These are phyloP conservation scores for Distichodus sexfasciatus DNA, from an alignment of 2,797 vertebrate species.

Conservation along the genomic window DNA sequence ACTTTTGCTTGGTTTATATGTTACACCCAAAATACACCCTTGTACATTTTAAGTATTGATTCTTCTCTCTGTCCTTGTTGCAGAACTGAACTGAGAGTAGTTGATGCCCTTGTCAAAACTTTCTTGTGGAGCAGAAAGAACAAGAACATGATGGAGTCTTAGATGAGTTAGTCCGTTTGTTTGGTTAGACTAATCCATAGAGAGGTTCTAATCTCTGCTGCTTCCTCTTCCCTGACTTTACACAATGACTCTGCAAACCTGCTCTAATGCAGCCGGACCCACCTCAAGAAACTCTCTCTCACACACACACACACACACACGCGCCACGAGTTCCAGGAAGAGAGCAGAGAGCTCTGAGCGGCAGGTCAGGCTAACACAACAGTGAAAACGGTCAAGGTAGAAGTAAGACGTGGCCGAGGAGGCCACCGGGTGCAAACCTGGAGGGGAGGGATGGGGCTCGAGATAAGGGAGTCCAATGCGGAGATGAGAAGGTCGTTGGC, in stretches of 20 bases:
- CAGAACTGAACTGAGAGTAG: too few species aligned
- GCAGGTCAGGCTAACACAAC: neutral
- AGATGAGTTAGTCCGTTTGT: conserved; percentile 67
- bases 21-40: too few species aligned
- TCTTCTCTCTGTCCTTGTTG: too few species aligned
- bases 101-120: too few species aligned
- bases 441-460: neutral
- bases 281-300: too few species aligned
- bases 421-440: neutral
- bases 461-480: neutral
- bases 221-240: conserved; percentile 34
- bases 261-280: conserved; percentile 22
- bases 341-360: too few species aligned
- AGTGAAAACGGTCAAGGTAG: neutral
- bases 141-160: conserved; percentile 39
- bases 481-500: neutral
- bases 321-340: too few species aligned
- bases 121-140: neutral
- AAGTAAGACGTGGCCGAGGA: neutral
- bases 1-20: too few species aligned
- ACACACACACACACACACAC: too few species aligned
- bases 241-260: conserved; percentile 30
- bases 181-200: conserved; percentile 62
- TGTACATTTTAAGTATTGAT: too few species aligned
- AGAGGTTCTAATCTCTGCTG: conserved; percentile 68